A percentile compares a stretch with the other conserved stretches of the same genome.
phyloP scores from a whole-genome alignment of 2,113 vertebrate species.

The Passer domesticus region DNA sequence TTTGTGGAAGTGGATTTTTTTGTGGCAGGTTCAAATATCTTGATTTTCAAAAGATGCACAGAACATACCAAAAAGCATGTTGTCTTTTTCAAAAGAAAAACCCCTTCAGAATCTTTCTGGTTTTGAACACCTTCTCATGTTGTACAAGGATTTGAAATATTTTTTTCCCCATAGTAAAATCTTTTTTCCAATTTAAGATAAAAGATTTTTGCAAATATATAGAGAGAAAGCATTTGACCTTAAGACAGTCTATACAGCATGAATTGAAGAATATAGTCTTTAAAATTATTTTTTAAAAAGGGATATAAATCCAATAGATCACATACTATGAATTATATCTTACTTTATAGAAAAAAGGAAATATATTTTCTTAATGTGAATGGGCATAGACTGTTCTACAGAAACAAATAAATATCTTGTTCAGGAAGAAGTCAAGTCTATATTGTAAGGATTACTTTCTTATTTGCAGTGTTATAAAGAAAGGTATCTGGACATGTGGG shows the following conservation, averaged over 20 bases:
- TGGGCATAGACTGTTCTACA: not conserved
- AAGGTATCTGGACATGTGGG: not conserved
- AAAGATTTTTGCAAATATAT: not conserved
- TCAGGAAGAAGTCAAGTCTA: not conserved
- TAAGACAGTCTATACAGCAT: not conserved
- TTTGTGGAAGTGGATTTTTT: not conserved
- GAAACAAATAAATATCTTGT: not conserved
- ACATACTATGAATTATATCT: not conserved
- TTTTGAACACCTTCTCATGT: not conserved
- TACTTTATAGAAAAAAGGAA: not conserved
- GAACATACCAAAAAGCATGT: rapidly evolving
- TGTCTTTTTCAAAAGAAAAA: not conserved
- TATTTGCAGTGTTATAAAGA: not conserved
- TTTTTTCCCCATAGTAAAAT: not conserved
- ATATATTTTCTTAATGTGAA: not conserved
- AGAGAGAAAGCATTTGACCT: not conserved
- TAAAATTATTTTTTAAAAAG: not conserved
- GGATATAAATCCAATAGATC: rapidly evolving
- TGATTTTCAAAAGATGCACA: constrained; percentile 11
- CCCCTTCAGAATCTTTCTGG: not conserved
- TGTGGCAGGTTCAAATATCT: not conserved
- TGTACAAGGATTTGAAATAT: not conserved
- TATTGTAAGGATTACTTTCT: not conserved
- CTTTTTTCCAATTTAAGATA: not conserved
- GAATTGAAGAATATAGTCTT: not conserved